A percentile compares a stretch with the other conserved stretches of the same genome.
Conservation (phyloP, 2,888 invertebrate genomes). For the Agrochola circellaris region DNA sequence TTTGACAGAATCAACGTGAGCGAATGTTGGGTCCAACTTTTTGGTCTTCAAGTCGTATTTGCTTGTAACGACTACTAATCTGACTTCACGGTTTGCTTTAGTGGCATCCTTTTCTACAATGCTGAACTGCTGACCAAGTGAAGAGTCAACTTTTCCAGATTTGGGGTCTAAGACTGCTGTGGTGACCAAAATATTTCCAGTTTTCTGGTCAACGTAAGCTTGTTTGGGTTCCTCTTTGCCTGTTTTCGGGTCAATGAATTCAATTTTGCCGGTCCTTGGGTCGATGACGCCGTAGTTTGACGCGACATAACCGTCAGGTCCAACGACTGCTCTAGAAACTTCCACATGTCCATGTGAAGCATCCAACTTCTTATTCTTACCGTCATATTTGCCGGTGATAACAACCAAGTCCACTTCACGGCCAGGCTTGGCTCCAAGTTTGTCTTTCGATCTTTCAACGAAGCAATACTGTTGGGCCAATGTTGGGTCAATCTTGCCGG, state of each 20-base stretch:
- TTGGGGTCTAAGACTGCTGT: constrained; percentile 92
- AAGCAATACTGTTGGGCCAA: constrained; percentile 93
- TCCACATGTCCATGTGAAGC: constrained; percentile 87
- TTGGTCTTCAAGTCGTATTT: constrained; percentile 91
- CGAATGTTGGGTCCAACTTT: constrained; percentile 89
- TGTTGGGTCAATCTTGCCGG: constrained; percentile 92
- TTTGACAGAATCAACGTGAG: constrained; percentile 87
- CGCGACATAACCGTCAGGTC: constrained; percentile 88
- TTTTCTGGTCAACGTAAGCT: constrained; percentile 93
- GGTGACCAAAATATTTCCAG: constrained; percentile 92
- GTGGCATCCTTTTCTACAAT: constrained; percentile 92
- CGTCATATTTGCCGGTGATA: constrained; percentile 91
- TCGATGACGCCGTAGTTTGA: constrained; percentile 93
- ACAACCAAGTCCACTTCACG: constrained; percentile 91
- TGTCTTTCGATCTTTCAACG: constrained; percentile 91
- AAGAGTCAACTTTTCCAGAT: constrained; percentile 92
- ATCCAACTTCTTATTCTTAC: constrained; percentile 89
- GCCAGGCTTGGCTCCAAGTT: constrained; percentile 86
- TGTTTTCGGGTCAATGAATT: constrained; percentile 91
- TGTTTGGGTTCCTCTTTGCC: constrained; percentile 92
- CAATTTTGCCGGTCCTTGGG: constrained; percentile 91
- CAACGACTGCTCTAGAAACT: constrained; percentile 91
- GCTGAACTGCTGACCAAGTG: constrained; percentile 92
- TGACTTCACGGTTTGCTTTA: constrained; percentile 91
- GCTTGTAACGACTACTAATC: constrained; percentile 91